These are phyloP conservation scores for Upupa epops DNA, from an alignment of 2,113 vertebrate genomes.

Conservation along the genomic window DNA sequence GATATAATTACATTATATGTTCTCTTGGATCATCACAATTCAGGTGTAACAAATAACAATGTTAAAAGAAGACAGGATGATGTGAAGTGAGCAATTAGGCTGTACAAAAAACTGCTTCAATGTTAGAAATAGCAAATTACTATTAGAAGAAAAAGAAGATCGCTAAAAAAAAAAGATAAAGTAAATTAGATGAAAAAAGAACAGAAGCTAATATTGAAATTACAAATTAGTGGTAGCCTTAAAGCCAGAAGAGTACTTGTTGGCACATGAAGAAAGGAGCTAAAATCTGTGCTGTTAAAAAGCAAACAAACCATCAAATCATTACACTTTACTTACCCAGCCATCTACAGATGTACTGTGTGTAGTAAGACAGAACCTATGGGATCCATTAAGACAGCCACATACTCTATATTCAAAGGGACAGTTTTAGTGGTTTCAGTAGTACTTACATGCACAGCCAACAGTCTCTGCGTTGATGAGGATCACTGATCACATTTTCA, in stretches of 20 bases:
- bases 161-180: neutral
- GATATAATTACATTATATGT: neutral
- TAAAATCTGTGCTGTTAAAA: neutral
- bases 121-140: neutral
- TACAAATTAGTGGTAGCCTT: neutral
- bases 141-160: neutral
- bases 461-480: neutral
- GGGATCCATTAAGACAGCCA: neutral
- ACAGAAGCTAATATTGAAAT: neutral
- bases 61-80: neutral
- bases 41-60: neutral
- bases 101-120: neutral
- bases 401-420: fast-evolving
- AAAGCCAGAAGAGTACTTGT: neutral
- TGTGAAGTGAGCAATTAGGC: neutral
- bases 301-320: neutral
- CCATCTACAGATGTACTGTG: neutral
- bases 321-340: neutral
- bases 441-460: neutral
- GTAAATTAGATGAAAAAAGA: neutral
- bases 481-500: neutral
- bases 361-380: neutral
- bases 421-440: neutral
- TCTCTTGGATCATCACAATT: neutral
- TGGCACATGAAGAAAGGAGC: neutral